These are phyloP conservation scores for Geophilus truncorum DNA, from an alignment of 2,888 invertebrate species.

Conservation along the genomic window DNA sequence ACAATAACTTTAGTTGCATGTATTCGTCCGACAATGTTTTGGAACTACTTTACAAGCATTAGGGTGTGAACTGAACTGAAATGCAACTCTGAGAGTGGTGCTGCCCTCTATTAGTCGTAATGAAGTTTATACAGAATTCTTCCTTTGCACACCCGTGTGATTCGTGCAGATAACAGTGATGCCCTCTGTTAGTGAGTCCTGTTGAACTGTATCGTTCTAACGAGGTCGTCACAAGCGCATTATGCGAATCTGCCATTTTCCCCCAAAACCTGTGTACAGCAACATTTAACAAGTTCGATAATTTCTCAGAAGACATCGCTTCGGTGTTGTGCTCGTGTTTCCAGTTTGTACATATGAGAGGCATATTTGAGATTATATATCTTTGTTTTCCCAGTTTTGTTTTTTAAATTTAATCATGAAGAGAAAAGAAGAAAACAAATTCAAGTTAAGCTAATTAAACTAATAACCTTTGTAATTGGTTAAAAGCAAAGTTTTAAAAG, in stretches of 20 bases:
- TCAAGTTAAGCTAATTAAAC: too few species aligned
- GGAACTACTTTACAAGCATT: conserved; percentile 21
- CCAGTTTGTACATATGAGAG: too few species aligned
- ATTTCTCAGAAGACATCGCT: not conserved
- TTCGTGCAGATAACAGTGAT: conserved; percentile 25
- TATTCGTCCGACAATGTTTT: conserved; percentile 27
- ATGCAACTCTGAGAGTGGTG: conserved; percentile 18
- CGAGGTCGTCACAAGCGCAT: not conserved
- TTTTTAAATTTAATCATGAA: too few species aligned
- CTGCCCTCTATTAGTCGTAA: conserved; percentile 31
- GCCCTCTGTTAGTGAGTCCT: conserved; percentile 25
- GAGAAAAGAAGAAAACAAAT: too few species aligned
- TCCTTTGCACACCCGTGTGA: not conserved
- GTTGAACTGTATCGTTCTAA: conserved; percentile 6
- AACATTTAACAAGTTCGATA: not conserved
- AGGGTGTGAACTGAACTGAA: conserved; percentile 23
- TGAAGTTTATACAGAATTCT: conserved; percentile 23
- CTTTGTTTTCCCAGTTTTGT: too few species aligned
- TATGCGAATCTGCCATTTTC: not conserved
- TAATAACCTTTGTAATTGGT: too few species aligned
- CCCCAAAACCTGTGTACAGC: not conserved
- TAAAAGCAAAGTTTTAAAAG: too few species aligned
- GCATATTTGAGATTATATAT: too few species aligned
- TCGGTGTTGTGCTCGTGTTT: not conserved
- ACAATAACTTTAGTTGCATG: not conserved